Percentiles rank a stretch among this genome's conserved stretches.
Evolutionary conservation across 2,113 vertebrate genomes (phyloP).

Genomic region (Neogobius melanostomus): DNA sequence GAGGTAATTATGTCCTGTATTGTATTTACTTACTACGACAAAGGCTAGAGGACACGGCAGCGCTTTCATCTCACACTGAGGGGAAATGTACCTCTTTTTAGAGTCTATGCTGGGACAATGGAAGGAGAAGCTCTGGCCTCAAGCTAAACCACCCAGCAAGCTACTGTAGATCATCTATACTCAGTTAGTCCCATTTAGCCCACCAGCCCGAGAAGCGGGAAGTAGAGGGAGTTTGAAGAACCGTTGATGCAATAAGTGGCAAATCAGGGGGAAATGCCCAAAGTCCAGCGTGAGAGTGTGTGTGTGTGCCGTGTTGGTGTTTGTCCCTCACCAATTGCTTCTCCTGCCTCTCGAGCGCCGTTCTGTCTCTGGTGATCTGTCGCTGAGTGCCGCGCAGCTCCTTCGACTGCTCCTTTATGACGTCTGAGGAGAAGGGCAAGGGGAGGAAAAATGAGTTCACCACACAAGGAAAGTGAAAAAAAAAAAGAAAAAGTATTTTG

Average conservation of each 20-base stretch:
- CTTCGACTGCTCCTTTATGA: constrained; percentile 94
- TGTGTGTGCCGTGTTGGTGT: constrained; percentile 4
- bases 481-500: no score
- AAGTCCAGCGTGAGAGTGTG: not conserved
- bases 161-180: constrained; percentile 22
- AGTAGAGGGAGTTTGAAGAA: constrained; percentile 16
- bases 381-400: constrained; percentile 96
- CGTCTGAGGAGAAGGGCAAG: constrained; percentile 75
- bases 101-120: constrained; percentile 14
- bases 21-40: constrained; percentile 72
- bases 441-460: no score
- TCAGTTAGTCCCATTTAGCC: constrained; percentile 52
- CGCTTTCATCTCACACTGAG: constrained; percentile 60
- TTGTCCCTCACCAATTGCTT: constrained; percentile 90
- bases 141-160: constrained; percentile 41
- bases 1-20: constrained; percentile 73
- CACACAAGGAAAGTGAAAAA: no score
- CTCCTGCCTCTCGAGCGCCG: constrained; percentile 93
- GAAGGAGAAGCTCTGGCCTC: constrained; percentile 34
- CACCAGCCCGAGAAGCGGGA: constrained; percentile 27
- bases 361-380: constrained; percentile 91
- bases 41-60: constrained; percentile 30
- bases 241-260: constrained; percentile 55
- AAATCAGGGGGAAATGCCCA: constrained; percentile 18
- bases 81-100: constrained; percentile 26